Base-by-base conservation (phyloP, 2,113 vertebrate genomes). In the Leptosomus discolor region DNA sequence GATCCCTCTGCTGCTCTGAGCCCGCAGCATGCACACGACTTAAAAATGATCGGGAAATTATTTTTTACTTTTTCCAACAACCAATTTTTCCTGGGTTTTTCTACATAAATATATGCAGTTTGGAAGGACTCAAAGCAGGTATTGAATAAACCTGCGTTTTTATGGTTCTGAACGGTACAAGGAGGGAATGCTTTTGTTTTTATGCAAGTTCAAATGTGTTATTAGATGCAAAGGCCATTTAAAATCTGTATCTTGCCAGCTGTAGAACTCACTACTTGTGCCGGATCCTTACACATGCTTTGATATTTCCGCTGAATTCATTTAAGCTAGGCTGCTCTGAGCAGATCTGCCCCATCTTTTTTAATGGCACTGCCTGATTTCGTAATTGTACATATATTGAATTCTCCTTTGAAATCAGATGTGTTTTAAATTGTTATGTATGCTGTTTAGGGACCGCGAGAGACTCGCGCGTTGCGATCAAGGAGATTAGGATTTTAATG, bases 1-100 rank as follows among this genome's bases (percentile, higher is more conserved):
- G 64, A 15, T 41, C 37, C 16, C 15, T 51, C 54, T 8, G 17
- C 61, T 39, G 67, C 60, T 32, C 8, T 75, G 8, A 51, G 34
- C 48, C 43, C 64, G 8, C n/a, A 21, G 82, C 46, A 4, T 16
- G 15, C 0, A 1, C 22, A 3, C 0, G 0, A 15, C 12, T 8
- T 17, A 23, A 45, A 82, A 68, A 37, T 8, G 3, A 81, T 23
- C 20, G 8, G 34, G 37, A 32, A 43, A 39, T 34, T 29, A 0
- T 10, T 41, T 69, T 51, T 51, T 11, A 4, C 5, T 77, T 39
- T 41, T 60, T 54, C 36, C 58, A 41, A 15, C 0, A 2, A 14
- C 14, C 11, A 2, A 0, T 43, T 69, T 65, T 68, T 18, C 37
- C 11, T 21, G 12, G 8, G 4, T 8, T 19, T 5, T 83, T 53